Conservation (phyloP, 1,140 invertebrate species). For the Drosophila elegans region DNA sequence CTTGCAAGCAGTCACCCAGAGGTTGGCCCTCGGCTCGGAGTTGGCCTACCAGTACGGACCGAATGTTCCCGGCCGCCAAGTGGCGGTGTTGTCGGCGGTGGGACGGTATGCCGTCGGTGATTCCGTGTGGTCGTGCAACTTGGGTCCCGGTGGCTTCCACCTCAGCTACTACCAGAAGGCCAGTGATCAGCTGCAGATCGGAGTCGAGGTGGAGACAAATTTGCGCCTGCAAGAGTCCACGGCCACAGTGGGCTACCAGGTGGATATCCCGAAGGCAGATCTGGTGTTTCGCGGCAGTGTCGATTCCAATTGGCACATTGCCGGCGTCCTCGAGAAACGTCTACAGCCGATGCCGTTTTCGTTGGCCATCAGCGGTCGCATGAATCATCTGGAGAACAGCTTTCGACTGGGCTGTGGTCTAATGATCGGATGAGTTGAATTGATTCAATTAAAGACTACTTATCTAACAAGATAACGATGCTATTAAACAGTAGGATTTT, state of each 20-base stretch:
- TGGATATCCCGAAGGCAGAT: constrained; percentile 98
- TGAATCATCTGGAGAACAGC: constrained; percentile 95
- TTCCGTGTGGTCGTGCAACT: constrained; percentile 88
- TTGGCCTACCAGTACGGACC: constrained; percentile 95
- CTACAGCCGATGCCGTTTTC: constrained; percentile 96
- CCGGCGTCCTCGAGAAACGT: constrained; percentile 97
- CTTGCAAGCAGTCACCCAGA: constrained; percentile 91
- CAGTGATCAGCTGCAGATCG: constrained; percentile 94
- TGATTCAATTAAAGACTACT: not conserved
- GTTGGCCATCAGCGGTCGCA: constrained; percentile 94
- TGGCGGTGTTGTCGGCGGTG: constrained; percentile 93
- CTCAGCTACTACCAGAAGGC: constrained; percentile 97
- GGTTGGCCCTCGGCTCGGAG: constrained; percentile 95
- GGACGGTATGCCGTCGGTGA: constrained; percentile 89
- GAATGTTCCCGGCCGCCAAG: constrained; percentile 93
- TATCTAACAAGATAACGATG: too few relatives aligned
- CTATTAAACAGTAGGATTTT: not conserved
- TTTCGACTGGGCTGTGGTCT: constrained; percentile 95
- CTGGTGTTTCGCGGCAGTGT: constrained; percentile 96
- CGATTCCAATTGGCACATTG: constrained; percentile 98
- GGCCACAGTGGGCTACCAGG: constrained; percentile 98
- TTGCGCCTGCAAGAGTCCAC: constrained; percentile 94
- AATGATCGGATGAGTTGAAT: constrained; percentile 90
- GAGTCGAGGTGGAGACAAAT: constrained; percentile 94
- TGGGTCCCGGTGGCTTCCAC: constrained; percentile 92